Conservation (phyloP, 2,888 invertebrate genomes). For the Drosophila siamana region DNA sequence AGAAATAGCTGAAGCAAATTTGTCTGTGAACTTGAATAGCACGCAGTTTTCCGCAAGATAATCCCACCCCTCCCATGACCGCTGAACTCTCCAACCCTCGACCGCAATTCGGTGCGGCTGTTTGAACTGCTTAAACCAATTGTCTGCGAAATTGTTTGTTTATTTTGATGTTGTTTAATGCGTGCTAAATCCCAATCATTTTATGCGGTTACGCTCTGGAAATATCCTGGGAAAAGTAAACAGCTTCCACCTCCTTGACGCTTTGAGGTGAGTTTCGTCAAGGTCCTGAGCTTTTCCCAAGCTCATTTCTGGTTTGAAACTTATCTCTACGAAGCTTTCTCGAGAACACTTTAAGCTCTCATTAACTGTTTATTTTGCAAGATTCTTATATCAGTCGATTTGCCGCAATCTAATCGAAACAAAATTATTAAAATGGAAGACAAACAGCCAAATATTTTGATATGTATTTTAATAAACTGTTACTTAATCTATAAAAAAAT, state of each 20-base stretch:
- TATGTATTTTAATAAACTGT: background rate
- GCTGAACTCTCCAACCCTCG: conserved; percentile 15
- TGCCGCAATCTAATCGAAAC: conserved; percentile 11
- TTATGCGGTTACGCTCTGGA: conserved; percentile 51
- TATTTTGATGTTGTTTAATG: conserved; percentile 78
- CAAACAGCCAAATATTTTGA: background rate
- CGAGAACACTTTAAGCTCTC: background rate
- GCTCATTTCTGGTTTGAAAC: conserved; percentile 45
- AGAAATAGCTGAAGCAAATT: conserved; percentile 48
- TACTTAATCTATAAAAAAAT: background rate
- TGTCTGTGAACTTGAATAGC: conserved; percentile 49
- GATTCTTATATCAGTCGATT: background rate
- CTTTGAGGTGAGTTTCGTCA: conserved; percentile 35
- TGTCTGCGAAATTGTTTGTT: conserved; percentile 78
- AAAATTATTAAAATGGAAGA: background rate
- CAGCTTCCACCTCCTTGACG: conserved; percentile 31
- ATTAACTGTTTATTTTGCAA: background rate
- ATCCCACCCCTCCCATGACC: conserved; percentile 55
- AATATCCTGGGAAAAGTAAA: conserved; percentile 74
- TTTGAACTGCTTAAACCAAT: conserved; percentile 63
- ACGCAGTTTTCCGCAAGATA: conserved; percentile 60
- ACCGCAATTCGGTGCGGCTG: conserved; percentile 64
- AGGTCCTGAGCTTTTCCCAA: conserved; percentile 48
- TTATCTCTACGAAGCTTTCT: conserved; percentile 22
- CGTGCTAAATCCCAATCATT: conserved; percentile 64